Conservation (phyloP, 2,888 invertebrate species). For the Mantis religiosa region DNA sequence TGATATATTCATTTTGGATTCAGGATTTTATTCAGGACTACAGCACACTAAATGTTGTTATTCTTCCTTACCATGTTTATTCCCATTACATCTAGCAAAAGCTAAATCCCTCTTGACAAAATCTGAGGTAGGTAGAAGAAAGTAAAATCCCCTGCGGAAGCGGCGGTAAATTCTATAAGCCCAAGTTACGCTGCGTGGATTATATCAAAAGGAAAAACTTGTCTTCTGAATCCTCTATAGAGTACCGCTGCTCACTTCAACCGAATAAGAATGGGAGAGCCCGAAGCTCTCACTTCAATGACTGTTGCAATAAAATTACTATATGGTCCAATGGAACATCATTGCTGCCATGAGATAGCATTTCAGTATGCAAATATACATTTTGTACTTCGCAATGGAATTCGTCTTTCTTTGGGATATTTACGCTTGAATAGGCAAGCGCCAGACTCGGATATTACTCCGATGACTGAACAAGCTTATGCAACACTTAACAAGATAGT, state of each 20-base stretch:
- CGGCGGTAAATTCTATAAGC: neutral
- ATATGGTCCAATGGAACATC: neutral
- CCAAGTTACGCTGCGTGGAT: neutral
- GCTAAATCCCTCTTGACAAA: neutral
- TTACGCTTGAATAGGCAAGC: too few species aligned
- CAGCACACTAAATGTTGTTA: neutral
- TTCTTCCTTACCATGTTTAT: neutral
- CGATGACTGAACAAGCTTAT: too few species aligned
- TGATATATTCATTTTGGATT: too few species aligned
- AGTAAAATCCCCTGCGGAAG: neutral
- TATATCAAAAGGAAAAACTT: neutral
- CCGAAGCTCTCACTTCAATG: neutral
- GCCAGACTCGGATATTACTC: too few species aligned
- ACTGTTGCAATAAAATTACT: neutral
- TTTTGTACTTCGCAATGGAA: neutral
- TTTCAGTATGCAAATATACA: neutral
- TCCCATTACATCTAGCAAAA: neutral
- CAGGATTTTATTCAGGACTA: too few species aligned
- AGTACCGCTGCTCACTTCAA: neutral
- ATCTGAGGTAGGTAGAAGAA: neutral
- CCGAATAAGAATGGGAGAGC: neutral
- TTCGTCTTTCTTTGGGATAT: too few species aligned
- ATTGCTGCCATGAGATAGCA: neutral
- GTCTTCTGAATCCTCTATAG: neutral
- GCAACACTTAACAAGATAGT: too few species aligned